These are phyloP conservation scores for Cotesia chilonis DNA, from an alignment of 1,140 invertebrate species.

Conservation along the genomic window DNA sequence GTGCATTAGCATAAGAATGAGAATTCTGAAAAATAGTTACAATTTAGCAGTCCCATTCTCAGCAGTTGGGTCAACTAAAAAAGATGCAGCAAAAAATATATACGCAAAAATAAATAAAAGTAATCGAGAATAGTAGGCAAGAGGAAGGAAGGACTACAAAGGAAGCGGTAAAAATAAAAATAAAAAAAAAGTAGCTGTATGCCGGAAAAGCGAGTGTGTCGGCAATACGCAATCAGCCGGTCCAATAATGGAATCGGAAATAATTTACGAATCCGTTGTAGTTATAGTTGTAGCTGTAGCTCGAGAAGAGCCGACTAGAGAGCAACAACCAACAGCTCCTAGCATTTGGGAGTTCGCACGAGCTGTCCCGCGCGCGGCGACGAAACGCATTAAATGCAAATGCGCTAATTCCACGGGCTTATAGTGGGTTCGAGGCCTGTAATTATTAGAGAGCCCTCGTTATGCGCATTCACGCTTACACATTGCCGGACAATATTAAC, in stretches of 20 bases:
- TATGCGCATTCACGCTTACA: conserved; percentile 32
- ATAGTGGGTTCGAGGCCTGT: conserved; percentile 40
- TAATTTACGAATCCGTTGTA: conserved; percentile 34
- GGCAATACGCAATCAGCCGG: conserved; percentile 20
- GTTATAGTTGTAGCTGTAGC: neutral
- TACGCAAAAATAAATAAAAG: neutral
- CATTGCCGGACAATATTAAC: conserved; percentile 14
- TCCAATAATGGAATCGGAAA: conserved; percentile 43
- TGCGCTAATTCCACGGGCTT: conserved; percentile 46
- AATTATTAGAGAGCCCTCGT: conserved; percentile 45
- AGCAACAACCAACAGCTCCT: neutral
- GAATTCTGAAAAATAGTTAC: conserved; percentile 19
- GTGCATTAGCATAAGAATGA: conserved; percentile 32
- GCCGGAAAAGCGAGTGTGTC: conserved; percentile 28
- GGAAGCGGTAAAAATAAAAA: neutral
- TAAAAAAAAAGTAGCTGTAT: conserved; percentile 19
- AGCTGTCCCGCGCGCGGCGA: conserved; percentile 16
- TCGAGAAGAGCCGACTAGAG: no score
- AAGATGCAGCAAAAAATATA: neutral
- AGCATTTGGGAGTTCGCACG: conserved; percentile 17
- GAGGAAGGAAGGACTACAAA: neutral
- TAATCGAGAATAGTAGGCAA: neutral
- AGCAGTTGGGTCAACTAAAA: neutral
- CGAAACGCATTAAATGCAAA: conserved; percentile 41
- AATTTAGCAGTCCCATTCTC: conserved; percentile 24